These are phyloP conservation scores for Anhinga rufa DNA, from an alignment of 2,113 vertebrate species.

Conservation along the genomic window DNA sequence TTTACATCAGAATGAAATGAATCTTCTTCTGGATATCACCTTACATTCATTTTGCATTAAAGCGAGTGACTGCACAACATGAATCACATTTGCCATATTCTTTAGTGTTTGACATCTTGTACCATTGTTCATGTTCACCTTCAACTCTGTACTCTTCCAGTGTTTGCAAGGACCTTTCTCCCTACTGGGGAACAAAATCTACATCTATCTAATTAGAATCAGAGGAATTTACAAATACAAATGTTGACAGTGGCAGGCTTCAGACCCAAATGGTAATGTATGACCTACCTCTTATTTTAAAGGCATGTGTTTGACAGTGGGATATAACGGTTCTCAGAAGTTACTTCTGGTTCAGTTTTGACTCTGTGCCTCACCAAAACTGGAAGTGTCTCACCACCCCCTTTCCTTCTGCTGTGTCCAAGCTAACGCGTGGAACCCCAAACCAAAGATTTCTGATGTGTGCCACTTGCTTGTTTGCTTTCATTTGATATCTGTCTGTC, in stretches of 20 bases:
- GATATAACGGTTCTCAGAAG: background rate
- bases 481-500: background rate
- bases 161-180: background rate
- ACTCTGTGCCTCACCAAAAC: background rate
- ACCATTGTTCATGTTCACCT: background rate
- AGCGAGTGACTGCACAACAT: background rate
- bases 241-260: background rate
- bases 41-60: background rate
- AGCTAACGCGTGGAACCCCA: background rate
- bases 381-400: background rate
- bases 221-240: background rate
- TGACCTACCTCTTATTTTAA: background rate
- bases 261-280: background rate
- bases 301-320: background rate
- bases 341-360: background rate
- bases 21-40: background rate
- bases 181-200: background rate
- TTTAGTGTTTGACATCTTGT: background rate
- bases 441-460: background rate
- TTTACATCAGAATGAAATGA: background rate
- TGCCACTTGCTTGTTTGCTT: background rate
- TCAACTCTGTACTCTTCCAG: background rate
- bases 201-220: background rate
- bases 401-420: background rate
- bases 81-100: background rate